Evolutionary conservation across 2,113 vertebrate species (phyloP), one percentile per base, ranked within the genome.

Genomic region (Anthoscopus minutus): DNA sequence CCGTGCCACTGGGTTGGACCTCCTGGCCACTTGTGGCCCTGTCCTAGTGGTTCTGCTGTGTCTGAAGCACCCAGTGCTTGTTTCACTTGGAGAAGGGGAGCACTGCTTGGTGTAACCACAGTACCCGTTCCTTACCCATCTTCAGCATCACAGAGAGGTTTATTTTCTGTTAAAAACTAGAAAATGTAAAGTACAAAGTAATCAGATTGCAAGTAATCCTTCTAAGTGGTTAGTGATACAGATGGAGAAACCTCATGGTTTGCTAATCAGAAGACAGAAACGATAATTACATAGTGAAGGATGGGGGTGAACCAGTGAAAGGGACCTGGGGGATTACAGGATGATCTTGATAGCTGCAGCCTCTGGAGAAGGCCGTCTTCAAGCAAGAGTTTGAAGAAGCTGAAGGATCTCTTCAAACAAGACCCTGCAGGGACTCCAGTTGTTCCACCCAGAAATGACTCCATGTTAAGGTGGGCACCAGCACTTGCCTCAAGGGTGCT

Each of bases 101-200:
- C n/a, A 3, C 8, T 4, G 14, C 66, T 15, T 2, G 0, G 15
- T 3, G 11, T 2, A 16, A 10, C 2, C 0, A 0, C 1, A 8
- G 2, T 1, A 4, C 8, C 54, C 40, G 19, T 15, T 19, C 50
- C 30, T 20, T 9, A 19, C 42, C 27, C 2, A 0, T 11, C 24
- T 28, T 7, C 47, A 47, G 3, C 1, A 9, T 12, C 23, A 38
- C 27, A 2, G 27, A 7, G n/a, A 51, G 15, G n/a, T n/a, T 2
- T 33, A 15, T 77, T 81, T 56, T 25, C 22, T 47, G 0, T 61
- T 33, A 22, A 54, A 77, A 44, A 22, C 1, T 3, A 47, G 35
- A 13, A 54, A 64, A 50, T 7, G 13, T 27, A 13, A 67, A 73
- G 31, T 6, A 51, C 54, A 40, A 37, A 7, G 17, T 51, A 42